Percentiles rank a stretch among this genome's conserved stretches.
Evolutionary conservation across 2,888 invertebrate genomes (phyloP).

Genomic region (Eupithecia centaureata): DNA sequence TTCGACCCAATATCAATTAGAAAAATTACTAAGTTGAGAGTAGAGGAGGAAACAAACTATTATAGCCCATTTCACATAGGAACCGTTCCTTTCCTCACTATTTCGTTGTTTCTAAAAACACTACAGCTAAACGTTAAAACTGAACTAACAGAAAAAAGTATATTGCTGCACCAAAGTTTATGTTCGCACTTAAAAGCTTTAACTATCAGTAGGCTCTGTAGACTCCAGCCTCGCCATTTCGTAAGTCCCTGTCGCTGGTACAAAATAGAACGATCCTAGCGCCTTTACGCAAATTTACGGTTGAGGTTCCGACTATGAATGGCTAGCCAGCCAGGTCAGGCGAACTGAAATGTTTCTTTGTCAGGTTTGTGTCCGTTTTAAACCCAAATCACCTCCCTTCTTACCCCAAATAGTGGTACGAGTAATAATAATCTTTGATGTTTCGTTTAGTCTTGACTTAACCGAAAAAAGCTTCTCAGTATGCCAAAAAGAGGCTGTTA

Average conservation of each 20-base stretch:
- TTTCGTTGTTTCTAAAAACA: too few relatives aligned
- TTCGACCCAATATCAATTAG: too few relatives aligned
- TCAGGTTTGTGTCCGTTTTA: background rate
- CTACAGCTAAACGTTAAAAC: too few relatives aligned
- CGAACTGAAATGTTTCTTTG: slow-evolving; percentile 29
- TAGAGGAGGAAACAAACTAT: too few relatives aligned
- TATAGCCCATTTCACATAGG: too few relatives aligned
- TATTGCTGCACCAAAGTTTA: background rate
- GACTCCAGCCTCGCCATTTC: slow-evolving; percentile 27
- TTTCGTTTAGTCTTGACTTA: background rate
- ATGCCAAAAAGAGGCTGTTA: background rate
- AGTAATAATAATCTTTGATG: background rate
- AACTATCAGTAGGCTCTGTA: slow-evolving; percentile 29
- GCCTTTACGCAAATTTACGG: slow-evolving; percentile 42
- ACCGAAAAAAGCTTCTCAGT: background rate
- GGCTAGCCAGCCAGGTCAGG: slow-evolving; percentile 15
- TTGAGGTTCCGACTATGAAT: slow-evolving; percentile 39
- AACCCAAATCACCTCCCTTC: slow-evolving; percentile 5
- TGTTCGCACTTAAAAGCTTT: slow-evolving; percentile 19
- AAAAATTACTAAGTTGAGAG: too few relatives aligned
- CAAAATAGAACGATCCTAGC: slow-evolving; percentile 34
- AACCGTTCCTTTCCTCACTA: too few relatives aligned
- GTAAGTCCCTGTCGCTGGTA: slow-evolving; percentile 39
- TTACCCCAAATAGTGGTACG: background rate
- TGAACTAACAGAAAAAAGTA: too few relatives aligned